Conservation (phyloP, 2,113 vertebrate species). For the Paradoxurus hermaphroditus region DNA sequence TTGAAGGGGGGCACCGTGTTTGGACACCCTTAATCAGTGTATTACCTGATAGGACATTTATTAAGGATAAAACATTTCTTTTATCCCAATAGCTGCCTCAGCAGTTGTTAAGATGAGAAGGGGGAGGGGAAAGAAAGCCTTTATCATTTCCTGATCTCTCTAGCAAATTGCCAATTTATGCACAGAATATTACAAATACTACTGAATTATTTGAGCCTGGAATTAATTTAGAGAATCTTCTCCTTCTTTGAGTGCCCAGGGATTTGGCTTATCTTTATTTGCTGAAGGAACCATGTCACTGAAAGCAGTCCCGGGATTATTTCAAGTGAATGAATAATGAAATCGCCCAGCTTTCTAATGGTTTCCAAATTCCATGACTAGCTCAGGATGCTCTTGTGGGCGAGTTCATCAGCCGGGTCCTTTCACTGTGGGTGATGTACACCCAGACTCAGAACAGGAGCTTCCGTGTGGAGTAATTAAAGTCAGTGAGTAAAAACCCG, state of each 20-base stretch:
- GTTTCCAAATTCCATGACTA: constrained; percentile 54
- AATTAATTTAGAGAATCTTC: constrained; percentile 78
- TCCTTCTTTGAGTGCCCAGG: constrained; percentile 70
- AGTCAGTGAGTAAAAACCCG: neutral
- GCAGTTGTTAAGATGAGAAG: constrained; percentile 65
- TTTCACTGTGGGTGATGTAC: neutral
- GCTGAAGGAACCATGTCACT: constrained; percentile 79
- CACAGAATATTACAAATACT: constrained; percentile 81
- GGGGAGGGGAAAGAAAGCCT: constrained; percentile 62
- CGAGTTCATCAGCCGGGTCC: neutral
- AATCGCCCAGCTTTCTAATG: constrained; percentile 58
- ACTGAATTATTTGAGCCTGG: constrained; percentile 82
- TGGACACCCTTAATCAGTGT: constrained; percentile 61
- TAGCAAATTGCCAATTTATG: constrained; percentile 80
- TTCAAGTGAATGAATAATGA: constrained; percentile 76
- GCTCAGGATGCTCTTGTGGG: neutral
- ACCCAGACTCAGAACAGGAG: neutral
- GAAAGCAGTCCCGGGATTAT: constrained; percentile 82
- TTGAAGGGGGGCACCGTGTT: constrained; percentile 11
- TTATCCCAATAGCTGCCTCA: constrained; percentile 68
- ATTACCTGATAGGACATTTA: constrained; percentile 74
- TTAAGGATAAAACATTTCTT: constrained; percentile 71
- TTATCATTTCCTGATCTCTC: constrained; percentile 79
- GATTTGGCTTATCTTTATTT: constrained; percentile 81
- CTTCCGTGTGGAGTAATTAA: neutral